Evolutionary conservation across 2,113 vertebrate species (phyloP).

Genomic region (Choloepus hoffmanni): DNA sequence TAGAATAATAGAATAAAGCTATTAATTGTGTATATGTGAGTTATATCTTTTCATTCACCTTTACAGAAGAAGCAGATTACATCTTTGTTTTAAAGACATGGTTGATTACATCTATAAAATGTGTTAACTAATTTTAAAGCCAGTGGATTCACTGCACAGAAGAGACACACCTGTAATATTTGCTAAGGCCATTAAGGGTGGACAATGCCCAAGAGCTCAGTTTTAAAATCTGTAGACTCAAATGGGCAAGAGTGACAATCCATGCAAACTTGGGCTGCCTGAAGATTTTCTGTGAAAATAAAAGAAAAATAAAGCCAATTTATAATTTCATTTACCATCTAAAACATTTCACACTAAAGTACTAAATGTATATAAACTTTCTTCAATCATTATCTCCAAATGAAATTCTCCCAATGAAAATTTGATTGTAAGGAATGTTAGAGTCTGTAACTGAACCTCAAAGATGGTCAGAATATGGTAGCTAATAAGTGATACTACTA

Average conservation of each 20-base stretch:
- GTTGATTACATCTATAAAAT: fast-evolving
- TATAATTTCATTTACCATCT: not conserved
- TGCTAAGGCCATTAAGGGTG: not conserved
- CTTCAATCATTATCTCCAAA: not conserved
- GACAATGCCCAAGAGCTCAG: not conserved
- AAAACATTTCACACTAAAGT: not conserved
- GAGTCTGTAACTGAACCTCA: not conserved
- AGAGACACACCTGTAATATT: fast-evolving
- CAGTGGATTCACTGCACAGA: not conserved
- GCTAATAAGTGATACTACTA: fast-evolving
- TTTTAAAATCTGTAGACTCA: not conserved
- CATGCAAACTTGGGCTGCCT: not conserved
- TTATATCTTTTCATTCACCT: not conserved
- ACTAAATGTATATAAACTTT: not conserved
- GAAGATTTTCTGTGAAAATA: not conserved
- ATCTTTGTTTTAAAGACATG: not conserved
- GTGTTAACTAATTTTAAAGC: not conserved
- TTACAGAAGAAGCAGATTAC: not conserved
- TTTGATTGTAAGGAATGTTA: not conserved
- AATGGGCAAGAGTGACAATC: not conserved
- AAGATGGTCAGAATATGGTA: not conserved
- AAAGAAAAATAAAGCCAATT: not conserved
- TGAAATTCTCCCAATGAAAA: not conserved
- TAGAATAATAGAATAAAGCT: no score
- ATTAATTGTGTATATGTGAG: no score